Conservation (phyloP, 2,797 vertebrate species). For the Philypnodon macrostomus region DNA sequence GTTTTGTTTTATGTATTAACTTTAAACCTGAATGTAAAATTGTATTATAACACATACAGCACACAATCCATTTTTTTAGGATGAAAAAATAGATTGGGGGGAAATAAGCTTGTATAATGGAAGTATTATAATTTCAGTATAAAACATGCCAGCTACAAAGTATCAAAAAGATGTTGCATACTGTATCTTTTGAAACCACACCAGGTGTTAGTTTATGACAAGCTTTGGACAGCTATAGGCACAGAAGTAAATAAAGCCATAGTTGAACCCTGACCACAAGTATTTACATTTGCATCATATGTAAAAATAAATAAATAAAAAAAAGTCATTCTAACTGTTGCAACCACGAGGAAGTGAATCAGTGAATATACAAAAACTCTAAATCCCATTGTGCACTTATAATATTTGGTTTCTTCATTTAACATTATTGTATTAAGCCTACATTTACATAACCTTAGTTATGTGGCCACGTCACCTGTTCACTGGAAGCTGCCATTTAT, state of each 20-base stretch:
- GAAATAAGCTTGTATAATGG: no score
- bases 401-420: not conserved
- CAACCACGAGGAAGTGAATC: not conserved
- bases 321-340: constrained; percentile 28
- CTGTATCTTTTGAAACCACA: not conserved
- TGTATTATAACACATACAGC: no score
- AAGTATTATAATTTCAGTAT: no score
- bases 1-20: no score
- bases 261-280: constrained; percentile 20
- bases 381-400: not conserved
- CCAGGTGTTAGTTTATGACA: not conserved
- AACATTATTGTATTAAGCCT: constrained; percentile 7
- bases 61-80: no score
- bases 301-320: no score
- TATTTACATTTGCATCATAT: constrained; percentile 56
- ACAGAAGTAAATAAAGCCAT: constrained; percentile 40
- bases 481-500: constrained; percentile 8
- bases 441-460: not conserved
- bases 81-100: no score
- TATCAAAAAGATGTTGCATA: no score
- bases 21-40: no score
- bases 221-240: constrained; percentile 11
- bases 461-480: constrained; percentile 33
- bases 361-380: constrained; percentile 10
- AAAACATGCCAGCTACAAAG: no score